A percentile compares a stretch with the other conserved stretches of the same genome.
Evolutionary conservation across 2,113 vertebrate genomes (phyloP).

Genomic region (Corythaeola cristata): DNA sequence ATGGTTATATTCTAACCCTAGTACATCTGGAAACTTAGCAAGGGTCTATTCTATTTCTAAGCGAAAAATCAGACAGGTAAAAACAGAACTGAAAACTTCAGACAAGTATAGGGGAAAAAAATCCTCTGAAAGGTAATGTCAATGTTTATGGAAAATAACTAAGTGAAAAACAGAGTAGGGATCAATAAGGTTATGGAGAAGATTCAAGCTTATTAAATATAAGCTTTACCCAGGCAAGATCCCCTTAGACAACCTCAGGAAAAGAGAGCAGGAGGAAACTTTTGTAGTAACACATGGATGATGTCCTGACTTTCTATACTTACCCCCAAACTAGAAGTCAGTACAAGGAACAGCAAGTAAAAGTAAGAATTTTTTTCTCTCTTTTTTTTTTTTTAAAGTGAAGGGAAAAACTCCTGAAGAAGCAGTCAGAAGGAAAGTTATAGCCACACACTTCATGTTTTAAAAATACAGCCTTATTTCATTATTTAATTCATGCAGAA

Average conservation of each 20-base stretch:
- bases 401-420: neutral
- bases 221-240: neutral
- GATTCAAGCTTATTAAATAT: neutral
- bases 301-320: neutral
- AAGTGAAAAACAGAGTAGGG: neutral
- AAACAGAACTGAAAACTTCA: neutral
- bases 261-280: neutral
- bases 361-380: rapidly evolving
- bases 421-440: neutral
- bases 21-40: neutral
- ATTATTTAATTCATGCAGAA: neutral
- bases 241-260: neutral
- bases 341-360: neutral
- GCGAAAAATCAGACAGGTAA: neutral
- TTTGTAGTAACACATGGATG: rapidly evolving
- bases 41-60: neutral
- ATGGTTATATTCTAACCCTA: neutral
- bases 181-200: neutral
- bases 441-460: neutral
- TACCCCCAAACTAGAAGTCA: neutral
- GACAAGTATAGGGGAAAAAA: neutral
- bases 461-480: neutral
- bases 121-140: neutral
- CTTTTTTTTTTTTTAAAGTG: neutral
- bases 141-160: neutral